Percentiles rank a stretch among this genome's conserved stretches.
phyloP scores from a whole-genome alignment of 2,797 vertebrate genomes.

The Gadopsis marmoratus region DNA sequence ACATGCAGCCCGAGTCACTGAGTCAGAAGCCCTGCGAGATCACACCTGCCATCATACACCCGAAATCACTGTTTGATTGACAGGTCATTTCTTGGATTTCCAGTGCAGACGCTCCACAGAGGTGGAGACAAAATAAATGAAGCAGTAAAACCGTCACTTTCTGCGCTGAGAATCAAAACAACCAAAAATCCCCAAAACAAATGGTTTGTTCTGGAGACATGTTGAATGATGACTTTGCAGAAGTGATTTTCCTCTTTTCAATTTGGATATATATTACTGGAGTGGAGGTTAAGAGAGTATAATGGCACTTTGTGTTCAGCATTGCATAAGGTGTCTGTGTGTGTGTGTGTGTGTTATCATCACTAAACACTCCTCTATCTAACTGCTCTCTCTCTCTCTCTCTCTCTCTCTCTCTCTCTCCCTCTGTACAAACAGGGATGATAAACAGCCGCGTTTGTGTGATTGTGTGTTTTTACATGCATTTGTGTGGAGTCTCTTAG shows the following conservation, averaged over 20 bases:
- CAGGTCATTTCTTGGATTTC: constrained; percentile 8
- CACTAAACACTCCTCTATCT: constrained; percentile 21
- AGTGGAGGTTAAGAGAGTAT: constrained; percentile 28
- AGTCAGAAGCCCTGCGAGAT: not conserved
- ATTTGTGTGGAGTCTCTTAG: not conserved
- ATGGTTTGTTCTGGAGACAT: not conserved
- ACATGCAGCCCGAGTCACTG: not conserved
- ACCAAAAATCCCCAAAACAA: not conserved
- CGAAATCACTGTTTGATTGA: not conserved
- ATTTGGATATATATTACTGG: constrained; percentile 12
- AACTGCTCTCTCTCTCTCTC: not conserved
- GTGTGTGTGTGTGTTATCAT: constrained; percentile 26
- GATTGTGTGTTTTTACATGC: not conserved
- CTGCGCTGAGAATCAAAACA: not conserved
- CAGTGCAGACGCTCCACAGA: not conserved
- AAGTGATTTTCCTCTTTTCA: constrained; percentile 11
- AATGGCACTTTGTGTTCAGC: constrained; percentile 18
- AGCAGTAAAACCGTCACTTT: not conserved
- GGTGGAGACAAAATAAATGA: not conserved
- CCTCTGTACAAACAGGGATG: not conserved
- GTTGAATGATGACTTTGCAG: constrained; percentile 32
- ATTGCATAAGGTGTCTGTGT: constrained; percentile 6
- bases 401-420: no score
- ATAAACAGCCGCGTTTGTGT: not conserved
- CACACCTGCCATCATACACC: not conserved